Evolutionary conservation across 2,113 vertebrate species (phyloP).

Genomic region (Oreochromis niloticus): DNA sequence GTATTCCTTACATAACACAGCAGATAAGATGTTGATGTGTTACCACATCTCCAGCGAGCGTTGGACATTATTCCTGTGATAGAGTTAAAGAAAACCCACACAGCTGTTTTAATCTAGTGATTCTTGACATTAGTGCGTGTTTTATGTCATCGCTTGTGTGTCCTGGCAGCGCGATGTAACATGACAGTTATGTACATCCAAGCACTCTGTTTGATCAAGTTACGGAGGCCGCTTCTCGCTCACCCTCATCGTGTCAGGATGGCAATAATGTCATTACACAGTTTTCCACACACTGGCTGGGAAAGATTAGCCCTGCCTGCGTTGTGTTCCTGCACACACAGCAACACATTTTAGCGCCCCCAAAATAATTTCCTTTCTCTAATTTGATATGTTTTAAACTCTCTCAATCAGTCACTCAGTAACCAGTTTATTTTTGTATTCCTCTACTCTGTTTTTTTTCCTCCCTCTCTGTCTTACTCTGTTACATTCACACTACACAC

Average conservation of each 20-base stretch:
- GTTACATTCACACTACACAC: not conserved
- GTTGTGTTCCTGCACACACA: not conserved
- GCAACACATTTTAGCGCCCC: not conserved
- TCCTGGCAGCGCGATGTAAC: not conserved
- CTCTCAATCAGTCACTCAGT: not conserved
- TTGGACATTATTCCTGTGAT: not conserved
- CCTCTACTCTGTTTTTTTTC: not conserved
- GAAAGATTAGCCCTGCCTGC: not conserved
- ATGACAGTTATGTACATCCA: not conserved
- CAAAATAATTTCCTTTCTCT: not conserved
- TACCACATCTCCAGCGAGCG: not conserved
- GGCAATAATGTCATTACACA: constrained; percentile 24
- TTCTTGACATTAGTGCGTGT: not conserved
- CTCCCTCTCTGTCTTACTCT: not conserved
- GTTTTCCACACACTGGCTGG: not conserved
- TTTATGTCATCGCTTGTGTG: not conserved
- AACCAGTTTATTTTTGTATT: not conserved
- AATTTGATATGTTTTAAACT: not conserved
- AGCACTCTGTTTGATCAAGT: constrained; percentile 13
- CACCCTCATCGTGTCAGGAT: not conserved
- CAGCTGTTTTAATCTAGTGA: not conserved
- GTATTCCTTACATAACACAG: not conserved
- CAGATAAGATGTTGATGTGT: not conserved
- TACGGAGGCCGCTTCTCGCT: not conserved
- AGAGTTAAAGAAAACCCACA: not conserved